Evolutionary conservation across 2,113 vertebrate species (phyloP).

Genomic region (Microtus pennsylvanicus): DNA sequence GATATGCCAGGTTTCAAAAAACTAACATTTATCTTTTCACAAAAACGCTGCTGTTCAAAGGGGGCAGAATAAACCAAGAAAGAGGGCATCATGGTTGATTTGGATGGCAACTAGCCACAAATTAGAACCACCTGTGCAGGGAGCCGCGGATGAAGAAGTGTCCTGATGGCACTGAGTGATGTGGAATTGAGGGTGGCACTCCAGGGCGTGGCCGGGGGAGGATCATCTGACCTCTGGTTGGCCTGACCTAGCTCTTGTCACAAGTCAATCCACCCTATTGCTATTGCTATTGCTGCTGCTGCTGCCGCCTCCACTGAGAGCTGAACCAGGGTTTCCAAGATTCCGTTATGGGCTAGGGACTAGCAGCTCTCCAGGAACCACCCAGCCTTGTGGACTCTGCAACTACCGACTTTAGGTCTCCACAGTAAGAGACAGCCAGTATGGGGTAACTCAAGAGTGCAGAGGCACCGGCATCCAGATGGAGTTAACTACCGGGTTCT

Average conservation of each 20-base stretch:
- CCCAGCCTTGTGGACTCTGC: not conserved
- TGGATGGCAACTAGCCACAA: not conserved
- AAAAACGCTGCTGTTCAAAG: slow-evolving; percentile 26
- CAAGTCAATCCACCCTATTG: no score
- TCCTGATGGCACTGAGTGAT: not conserved
- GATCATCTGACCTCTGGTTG: not conserved
- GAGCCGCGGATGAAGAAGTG: not conserved
- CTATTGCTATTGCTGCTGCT: no score
- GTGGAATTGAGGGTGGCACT: not conserved
- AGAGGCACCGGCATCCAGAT: not conserved
- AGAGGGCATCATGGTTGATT: not conserved
- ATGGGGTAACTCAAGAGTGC: no score
- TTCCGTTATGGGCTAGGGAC: not conserved
- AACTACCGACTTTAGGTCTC: not conserved
- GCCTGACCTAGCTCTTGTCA: not conserved
- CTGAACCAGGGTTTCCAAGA: not conserved
- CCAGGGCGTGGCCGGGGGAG: not conserved
- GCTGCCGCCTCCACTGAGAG: not conserved
- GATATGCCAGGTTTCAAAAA: slow-evolving; percentile 50
- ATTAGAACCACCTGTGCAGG: not conserved
- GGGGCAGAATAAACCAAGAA: slow-evolving; percentile 31
- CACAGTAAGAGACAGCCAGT: not conserved
- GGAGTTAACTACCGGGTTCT: not conserved
- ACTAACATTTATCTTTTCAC: slow-evolving; percentile 22
- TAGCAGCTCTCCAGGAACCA: not conserved